Evolutionary conservation across 2,113 vertebrate species (phyloP), one percentile per base, ranked within the genome.

Genomic region (Channa argus): DNA sequence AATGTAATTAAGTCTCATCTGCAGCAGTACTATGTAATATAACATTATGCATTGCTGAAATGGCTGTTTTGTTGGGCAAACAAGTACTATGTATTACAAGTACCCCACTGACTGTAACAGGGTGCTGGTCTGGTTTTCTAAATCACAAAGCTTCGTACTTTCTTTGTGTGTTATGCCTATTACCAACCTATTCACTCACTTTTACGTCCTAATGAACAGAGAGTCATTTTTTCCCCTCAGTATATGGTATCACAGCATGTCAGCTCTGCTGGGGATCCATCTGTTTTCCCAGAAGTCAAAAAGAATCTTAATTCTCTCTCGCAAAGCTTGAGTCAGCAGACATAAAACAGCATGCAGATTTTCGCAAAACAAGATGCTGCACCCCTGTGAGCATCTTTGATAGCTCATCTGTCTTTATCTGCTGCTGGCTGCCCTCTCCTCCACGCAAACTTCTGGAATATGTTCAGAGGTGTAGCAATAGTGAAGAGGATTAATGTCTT

Each of bases 201-300:
- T 89, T 85, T 77, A 76, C 82, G 51, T 39, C 47, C 63, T 70
- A 64, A 84, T 77, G 64, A 85, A 50, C 38, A 37, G 37, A 71
- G 63, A 51, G 54, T 49, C 53, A 83, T 49, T 67, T 51, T 41
- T 33, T 34, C 50, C 84, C 70, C 39, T 72, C 36, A 5, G 64
- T 68, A 52, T 86, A 76, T 44, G 71, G 75, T 66, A 65, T 44
- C 69, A 2, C 72, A 77, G 82, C 76, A 11, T 45, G 79, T 1
- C 0, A 41, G 34, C 76, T 68, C 71, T 5, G 79, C 77, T 44
- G 65, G 83, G 64, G 66, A 79, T 77, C 86, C 74, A 64, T 77
- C 83, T 84, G 85, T 88, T 86, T 78, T 53, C 72, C 71, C 59
- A 69, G 63, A 89, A 83, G 74, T 82, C 63, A 66, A 59, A 78